Evolutionary conservation across 2,888 invertebrate genomes (phyloP), one percentile per base, ranked within the genome.

Genomic region (Cyaniris semiargus): DNA sequence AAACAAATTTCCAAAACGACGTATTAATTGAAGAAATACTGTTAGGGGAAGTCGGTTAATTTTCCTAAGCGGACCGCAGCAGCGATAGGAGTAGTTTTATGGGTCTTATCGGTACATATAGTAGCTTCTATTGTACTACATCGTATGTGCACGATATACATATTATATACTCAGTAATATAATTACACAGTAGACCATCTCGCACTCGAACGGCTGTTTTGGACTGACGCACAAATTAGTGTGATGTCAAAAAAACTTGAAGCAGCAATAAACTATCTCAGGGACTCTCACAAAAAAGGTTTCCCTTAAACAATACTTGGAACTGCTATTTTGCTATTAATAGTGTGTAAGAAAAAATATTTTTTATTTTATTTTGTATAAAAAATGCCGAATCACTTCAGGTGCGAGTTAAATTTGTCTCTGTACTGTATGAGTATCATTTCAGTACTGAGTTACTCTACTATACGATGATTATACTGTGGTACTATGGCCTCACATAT

Each of bases 11-110:
- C 15, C 27, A 27, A 15, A 66, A 66, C 66, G 5, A 6, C 8
- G 13, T 31, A 66, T 31, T 66, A 66, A 66, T 66, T 66, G 66
- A 18, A 66, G 27, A 27, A 66, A 66, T 27, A 27, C 27, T 8
- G 15, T 15, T 27, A 66, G 66, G 66, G 66, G 13, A 66, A 31
- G 66, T 27, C 66, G 60, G 60, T 66, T 66, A 66, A 66, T 66
- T 31, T 31, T 15, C 27, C 66, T 15, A 15, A 66, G 66, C 66
- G 27, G 66, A 60, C 66, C 66, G 6, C 27, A 66, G 66, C 23
- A 13, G 60, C 66, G 66, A 66, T 66, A 66, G 66, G 27, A 15
- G 66, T 31, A 27, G 66, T 66, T 66, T 66, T 66, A 66, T 66
- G 66, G 27, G 27, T 66, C 66, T 66, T 66, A 66, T 66, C 66